A percentile compares a stretch with the other conserved stretches of the same genome.
Evolutionary conservation across 2,888 invertebrate species (phyloP).

Genomic region (Drosophila trichaetosa): DNA sequence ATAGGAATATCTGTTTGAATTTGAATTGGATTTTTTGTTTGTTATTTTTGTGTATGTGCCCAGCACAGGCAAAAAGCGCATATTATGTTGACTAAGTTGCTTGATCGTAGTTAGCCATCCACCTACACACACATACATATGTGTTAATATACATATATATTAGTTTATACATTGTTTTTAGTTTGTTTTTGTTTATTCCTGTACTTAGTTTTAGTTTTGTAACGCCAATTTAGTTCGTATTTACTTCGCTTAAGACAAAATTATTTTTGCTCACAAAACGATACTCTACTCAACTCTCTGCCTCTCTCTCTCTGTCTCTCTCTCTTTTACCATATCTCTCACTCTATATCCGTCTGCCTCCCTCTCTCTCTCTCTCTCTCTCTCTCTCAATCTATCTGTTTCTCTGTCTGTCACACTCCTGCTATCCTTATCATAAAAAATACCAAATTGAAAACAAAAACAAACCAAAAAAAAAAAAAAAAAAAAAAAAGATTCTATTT

Average conservation of each 20-base stretch:
- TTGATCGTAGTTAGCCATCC: conserved; percentile 70
- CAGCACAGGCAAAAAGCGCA: conserved; percentile 25
- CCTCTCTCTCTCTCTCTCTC: conserved; percentile 44
- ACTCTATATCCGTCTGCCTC: conserved; percentile 33
- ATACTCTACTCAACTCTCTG: conserved; percentile 46
- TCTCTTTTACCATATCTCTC: conserved; percentile 21
- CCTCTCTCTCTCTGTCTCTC: conserved; percentile 31
- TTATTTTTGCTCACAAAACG: conserved; percentile 67
- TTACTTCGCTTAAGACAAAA: conserved; percentile 46
- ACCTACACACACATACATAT: conserved; percentile 22
- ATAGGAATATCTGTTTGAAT: conserved; percentile 46
- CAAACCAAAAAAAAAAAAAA: conserved; percentile 38
- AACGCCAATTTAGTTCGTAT: conserved; percentile 42
- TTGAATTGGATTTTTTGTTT: conserved; percentile 21
- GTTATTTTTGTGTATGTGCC: conserved; percentile 11
- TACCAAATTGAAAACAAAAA: conserved; percentile 58
- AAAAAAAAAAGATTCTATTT: conserved; percentile 71
- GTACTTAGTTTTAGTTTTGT: conserved; percentile 44
- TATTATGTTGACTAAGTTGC: conserved; percentile 69
- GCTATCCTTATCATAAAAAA: conserved; percentile 63
- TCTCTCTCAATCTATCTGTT: conserved; percentile 17
- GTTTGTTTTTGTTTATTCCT: conserved; percentile 42
- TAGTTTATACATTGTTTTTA: conserved; percentile 42
- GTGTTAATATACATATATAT: conserved; percentile 10
- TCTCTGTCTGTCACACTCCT: conserved; percentile 41